A percentile compares a stretch with the other conserved stretches of the same genome.
phyloP scores from a whole-genome alignment of 2,888 invertebrate genomes.

The Drosophila dives region DNA sequence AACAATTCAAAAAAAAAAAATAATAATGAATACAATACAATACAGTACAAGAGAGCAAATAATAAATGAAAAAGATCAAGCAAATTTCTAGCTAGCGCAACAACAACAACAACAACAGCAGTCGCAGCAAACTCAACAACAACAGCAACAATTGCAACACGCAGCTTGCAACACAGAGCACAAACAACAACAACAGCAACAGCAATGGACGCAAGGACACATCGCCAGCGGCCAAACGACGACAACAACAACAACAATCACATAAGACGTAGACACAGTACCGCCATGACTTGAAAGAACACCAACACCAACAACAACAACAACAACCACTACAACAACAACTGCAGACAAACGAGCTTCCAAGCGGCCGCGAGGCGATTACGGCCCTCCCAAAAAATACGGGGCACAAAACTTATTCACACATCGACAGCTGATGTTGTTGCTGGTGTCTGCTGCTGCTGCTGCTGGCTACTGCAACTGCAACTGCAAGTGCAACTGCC shows the following conservation, averaged over 20 bases:
- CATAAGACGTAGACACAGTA: constrained; percentile 33
- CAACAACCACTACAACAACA: constrained; percentile 26
- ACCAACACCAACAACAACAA: constrained; percentile 37
- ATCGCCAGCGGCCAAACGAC: constrained; percentile 42
- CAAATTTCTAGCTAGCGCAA: constrained; percentile 61
- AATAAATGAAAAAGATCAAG: constrained; percentile 52
- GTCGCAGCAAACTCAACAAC: constrained; percentile 7
- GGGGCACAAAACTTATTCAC: constrained; percentile 17
- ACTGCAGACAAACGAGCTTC: constrained; percentile 67
- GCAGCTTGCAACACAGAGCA: constrained; percentile 10
- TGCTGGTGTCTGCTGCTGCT: constrained; percentile 28
- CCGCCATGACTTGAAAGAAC: constrained; percentile 41
- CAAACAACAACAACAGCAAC: constrained; percentile 11
- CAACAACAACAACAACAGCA: constrained; percentile 39
- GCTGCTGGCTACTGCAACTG: constrained; percentile 20
- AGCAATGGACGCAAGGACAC: constrained; percentile 22
- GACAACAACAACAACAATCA: constrained; percentile 25
- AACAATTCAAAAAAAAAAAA: constrained; percentile 20
- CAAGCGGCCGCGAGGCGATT: constrained; percentile 60
- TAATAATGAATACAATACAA: constrained; percentile 22
- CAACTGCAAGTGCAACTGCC: constrained; percentile 29
- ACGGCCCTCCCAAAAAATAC: constrained; percentile 11
- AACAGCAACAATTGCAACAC: constrained; percentile 1
- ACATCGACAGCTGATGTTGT: constrained; percentile 35
- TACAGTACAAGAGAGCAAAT: constrained; percentile 56